Percentiles rank a stretch among this genome's conserved stretches.
These are phyloP conservation scores for Morpho helenor DNA, from an alignment of 2,888 invertebrate genomes.

Conservation along the genomic window DNA sequence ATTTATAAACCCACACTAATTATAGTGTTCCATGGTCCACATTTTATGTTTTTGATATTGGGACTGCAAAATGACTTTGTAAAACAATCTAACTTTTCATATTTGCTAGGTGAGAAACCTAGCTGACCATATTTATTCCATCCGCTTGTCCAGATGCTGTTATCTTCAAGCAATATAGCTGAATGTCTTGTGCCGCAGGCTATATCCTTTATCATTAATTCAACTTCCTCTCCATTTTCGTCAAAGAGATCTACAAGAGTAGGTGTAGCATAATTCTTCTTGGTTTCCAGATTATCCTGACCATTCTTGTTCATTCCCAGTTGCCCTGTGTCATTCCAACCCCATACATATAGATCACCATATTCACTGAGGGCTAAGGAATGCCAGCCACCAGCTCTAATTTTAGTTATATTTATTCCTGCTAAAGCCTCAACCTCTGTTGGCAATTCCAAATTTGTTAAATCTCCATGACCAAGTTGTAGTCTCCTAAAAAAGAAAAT, in stretches of 20 bases:
- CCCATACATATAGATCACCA: constrained; percentile 94
- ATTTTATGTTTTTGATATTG: constrained; percentile 37
- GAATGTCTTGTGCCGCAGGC: constrained; percentile 90
- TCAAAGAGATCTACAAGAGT: constrained; percentile 57
- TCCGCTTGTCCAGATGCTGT: constrained; percentile 86
- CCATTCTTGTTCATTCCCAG: constrained; percentile 80
- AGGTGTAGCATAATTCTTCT: constrained; percentile 52
- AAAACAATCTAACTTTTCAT: constrained; percentile 45
- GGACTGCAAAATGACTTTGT: constrained; percentile 44
- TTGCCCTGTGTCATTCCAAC: constrained; percentile 94
- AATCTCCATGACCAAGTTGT: constrained; percentile 89
- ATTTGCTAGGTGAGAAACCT: constrained; percentile 57
- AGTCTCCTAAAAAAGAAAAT: constrained; percentile 88
- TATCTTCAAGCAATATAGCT: constrained; percentile 82
- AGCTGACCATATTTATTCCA: constrained; percentile 92
- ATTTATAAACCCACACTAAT: constrained; percentile 26
- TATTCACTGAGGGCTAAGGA: constrained; percentile 86
- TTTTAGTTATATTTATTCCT: constrained; percentile 84
- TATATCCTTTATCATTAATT: constrained; percentile 77
- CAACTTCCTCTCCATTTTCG: constrained; percentile 59
- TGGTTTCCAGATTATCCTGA: constrained; percentile 26
- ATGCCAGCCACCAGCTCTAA: constrained; percentile 94
- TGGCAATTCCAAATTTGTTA: constrained; percentile 82
- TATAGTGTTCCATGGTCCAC: constrained; percentile 65
- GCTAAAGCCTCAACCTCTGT: constrained; percentile 84